Conservation (phyloP, 2,113 vertebrate genomes). For the Chloropsis hardwickii region DNA sequence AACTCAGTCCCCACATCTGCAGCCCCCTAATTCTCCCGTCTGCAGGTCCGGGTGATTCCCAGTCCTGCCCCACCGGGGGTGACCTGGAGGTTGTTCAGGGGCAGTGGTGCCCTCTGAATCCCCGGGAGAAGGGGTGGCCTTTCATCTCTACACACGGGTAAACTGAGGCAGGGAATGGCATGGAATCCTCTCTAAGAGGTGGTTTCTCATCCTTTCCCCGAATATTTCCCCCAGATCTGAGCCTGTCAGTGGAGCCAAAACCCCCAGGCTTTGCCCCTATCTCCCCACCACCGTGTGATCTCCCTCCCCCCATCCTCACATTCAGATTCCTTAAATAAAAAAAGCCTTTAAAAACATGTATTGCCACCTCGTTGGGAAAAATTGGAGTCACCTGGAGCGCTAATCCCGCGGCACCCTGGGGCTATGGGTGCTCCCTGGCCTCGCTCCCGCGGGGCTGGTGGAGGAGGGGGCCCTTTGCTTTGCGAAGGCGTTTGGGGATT, state of each 20-base stretch:
- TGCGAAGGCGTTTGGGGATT: constrained; percentile 20
- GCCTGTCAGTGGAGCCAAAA: fast-evolving
- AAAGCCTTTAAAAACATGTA: background rate
- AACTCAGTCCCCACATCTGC: background rate
- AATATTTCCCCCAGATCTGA: background rate
- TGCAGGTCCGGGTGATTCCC: background rate
- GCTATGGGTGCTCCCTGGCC: background rate
- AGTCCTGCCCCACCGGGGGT: fast-evolving
- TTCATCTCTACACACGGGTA: background rate
- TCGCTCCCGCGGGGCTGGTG: fast-evolving
- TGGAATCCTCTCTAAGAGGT: background rate
- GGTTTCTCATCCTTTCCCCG: background rate
- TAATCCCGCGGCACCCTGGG: background rate
- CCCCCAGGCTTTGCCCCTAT: background rate
- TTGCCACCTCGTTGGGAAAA: background rate
- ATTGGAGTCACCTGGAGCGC: background rate
- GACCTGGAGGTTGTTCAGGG: background rate
- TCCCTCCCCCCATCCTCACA: background rate
- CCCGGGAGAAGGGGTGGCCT: fast-evolving
- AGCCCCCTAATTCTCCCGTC: background rate
- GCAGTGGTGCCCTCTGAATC: background rate
- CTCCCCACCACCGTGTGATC: fast-evolving
- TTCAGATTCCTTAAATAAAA: background rate
- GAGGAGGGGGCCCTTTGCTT: background rate
- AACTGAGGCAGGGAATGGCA: background rate